phyloP scores from a whole-genome alignment of 2,888 invertebrate genomes.

The Hypomecis atomaria region DNA sequence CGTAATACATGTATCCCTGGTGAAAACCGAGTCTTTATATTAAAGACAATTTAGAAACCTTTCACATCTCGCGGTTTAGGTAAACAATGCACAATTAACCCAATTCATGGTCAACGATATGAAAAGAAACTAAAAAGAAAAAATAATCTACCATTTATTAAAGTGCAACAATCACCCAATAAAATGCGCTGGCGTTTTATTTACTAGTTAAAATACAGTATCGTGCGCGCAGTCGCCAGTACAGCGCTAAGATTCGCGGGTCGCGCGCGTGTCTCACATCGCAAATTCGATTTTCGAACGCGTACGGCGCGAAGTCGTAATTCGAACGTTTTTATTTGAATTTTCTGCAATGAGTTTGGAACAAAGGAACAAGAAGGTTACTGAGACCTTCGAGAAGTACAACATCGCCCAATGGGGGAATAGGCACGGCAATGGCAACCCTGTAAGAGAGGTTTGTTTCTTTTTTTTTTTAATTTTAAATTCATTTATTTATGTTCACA shows the following conservation, averaged over 20 bases:
- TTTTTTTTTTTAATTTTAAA: slow-evolving; percentile 34
- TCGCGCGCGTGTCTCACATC: slow-evolving; percentile 61
- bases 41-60: slow-evolving; percentile 7
- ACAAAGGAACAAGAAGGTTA: slow-evolving; percentile 74
- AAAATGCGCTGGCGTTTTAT: slow-evolving; percentile 52
- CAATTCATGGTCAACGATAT: slow-evolving; percentile 50
- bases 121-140: slow-evolving; percentile 25
- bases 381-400: slow-evolving; percentile 76
- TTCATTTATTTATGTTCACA: neutral
- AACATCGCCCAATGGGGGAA: slow-evolving; percentile 78
- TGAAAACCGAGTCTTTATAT: neutral
- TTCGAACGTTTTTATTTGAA: slow-evolving; percentile 39
- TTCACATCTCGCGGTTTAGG: slow-evolving; percentile 22
- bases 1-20: no score
- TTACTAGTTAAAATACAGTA: slow-evolving; percentile 57
- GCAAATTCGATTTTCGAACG: slow-evolving; percentile 49
- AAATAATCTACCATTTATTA: slow-evolving; percentile 47
- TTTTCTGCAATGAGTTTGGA: slow-evolving; percentile 72
- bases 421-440: slow-evolving; percentile 42
- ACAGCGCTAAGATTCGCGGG: slow-evolving; percentile 58
- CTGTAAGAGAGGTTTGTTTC: slow-evolving; percentile 60
- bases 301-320: slow-evolving; percentile 62
- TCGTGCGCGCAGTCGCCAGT: slow-evolving; percentile 61
- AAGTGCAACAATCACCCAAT: slow-evolving; percentile 48
- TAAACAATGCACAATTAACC: slow-evolving; percentile 46